Base-by-base conservation (phyloP, 2,797 vertebrate genomes). In the Myiotriccus ornatus region DNA sequence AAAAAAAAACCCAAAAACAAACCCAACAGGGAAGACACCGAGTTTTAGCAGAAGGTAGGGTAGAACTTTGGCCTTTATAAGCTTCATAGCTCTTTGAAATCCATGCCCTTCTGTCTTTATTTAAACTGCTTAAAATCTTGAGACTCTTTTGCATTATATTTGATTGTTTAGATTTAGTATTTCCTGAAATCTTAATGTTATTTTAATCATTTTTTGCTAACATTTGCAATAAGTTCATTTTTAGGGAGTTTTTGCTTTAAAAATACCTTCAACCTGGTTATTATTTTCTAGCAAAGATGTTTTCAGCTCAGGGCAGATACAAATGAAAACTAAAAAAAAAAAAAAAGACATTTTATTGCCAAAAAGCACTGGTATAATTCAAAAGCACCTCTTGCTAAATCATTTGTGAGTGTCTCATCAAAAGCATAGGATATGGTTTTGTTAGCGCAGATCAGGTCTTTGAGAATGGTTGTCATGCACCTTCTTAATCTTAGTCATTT, bases 351-450 rank as follows among this genome's bases (percentile, higher is more conserved):
- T 95, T 96, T 97, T 95, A 96, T 96, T 96, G 95, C 96, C 93
- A 84, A 94, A 96, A 96, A 93, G 94, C 93, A 93, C 96, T 97
- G 95, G 93, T 95, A 93, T 96, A 96, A 95, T 96, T 97, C 96
- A 97, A 94, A 97, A 97, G 96, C 87, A 79, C 69, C 84, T 84
- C 85, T 91, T 83, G 84, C 93, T 96, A 97, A 97, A 97, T 97
- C 90, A 94, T 93, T 95, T 96, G 92, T 96, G 95, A 96, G 95
- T 96, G 94, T 97, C 97, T 96, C 96, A 97, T 97, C 96, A 97
- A 96, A 97, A 94, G 91, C 95, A 82, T 83, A 84, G 79, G 87
- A 89, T 96, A 90, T 81, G 77, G 95, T 95, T 90, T 95, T 95
- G 87, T 94, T 93, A 86, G 77, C 28, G 3, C 85, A 92, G 83